Base-by-base conservation (phyloP, 2,113 vertebrate genomes). In the Marmota flaviventris region DNA sequence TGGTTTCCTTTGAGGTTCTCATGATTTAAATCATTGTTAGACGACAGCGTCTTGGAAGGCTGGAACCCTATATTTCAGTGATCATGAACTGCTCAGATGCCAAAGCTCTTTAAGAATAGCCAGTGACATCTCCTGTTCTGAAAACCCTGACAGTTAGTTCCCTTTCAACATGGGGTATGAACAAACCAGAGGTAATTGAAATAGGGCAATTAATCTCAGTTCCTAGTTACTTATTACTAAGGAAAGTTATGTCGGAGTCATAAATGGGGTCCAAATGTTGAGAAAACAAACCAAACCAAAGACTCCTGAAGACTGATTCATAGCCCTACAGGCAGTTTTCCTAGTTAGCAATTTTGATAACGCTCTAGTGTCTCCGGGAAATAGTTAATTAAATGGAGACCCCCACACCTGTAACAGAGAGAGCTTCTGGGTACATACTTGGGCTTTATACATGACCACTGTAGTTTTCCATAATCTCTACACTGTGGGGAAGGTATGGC, bases 221-320 rank as follows among this genome's bases (percentile, higher is more conserved):
- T 48, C 27, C 86, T 95, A 24, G 56, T 75, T 93, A 75, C 85
- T 95, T n/a, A 77, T 69, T 85, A 82, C 87, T 37, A 67, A 77
- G 85, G 56, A 89, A 86, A 87, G 42, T 92, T 89, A 77, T 42
- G 65, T 32, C 70, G 87, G 58, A 67, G 70, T 97, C 92, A 92
- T 84, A 78, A 89, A 10, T 24, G 78, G 72, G 42, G 25, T 29
- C 78, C 32, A 63, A 42, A n/a, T 76, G 39, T 86, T 82, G 75
- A 77, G 56, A 94, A 39, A 75, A 25, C 24, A 37, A 69, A 51
- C 67, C 29, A 51, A 82, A 92, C 42, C 37, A 70, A 78, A 95
- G 72, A 12, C 22, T n/a, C 56, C 51, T 0, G 10, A 48, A 48
- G 20, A 78, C 13, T 45, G 76, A 93, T 18, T 73, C 76, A 32